Evolutionary conservation across 1,140 invertebrate species (phyloP).

Genomic region (Tetraneura akinire): DNA sequence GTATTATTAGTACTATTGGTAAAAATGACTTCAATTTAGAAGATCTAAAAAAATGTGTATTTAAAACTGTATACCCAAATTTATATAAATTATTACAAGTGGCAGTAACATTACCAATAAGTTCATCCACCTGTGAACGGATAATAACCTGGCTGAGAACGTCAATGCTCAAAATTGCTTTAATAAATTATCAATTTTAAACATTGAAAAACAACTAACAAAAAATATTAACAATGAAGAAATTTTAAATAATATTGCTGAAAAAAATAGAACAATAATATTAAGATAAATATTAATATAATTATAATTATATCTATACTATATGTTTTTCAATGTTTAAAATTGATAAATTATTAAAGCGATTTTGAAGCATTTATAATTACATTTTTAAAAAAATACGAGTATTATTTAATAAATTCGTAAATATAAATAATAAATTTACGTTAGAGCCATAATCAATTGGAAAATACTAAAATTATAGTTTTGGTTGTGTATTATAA

Average conservation of each 20-base stretch:
- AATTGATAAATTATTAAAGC: too few relatives aligned
- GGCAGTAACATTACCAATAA: not conserved
- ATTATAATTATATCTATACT: too few relatives aligned
- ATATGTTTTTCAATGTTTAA: too few relatives aligned
- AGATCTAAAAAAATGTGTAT: not conserved
- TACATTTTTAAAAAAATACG: too few relatives aligned
- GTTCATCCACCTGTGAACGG: not conserved
- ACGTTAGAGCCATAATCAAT: too few relatives aligned
- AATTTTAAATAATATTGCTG: not conserved
- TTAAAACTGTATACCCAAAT: not conserved
- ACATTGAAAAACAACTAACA: not conserved
- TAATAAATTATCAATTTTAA: not conserved
- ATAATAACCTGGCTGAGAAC: not conserved
- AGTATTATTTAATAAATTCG: too few relatives aligned
- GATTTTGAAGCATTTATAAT: too few relatives aligned
- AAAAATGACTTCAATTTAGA: not conserved
- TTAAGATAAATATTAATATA: slow-evolving; percentile 10
- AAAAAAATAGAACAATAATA: slow-evolving; percentile 12
- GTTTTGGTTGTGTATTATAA: too few relatives aligned
- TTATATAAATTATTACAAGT: not conserved
- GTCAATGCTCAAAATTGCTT: not conserved
- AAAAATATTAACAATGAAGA: not conserved
- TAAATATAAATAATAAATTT: too few relatives aligned
- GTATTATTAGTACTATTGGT: not conserved
- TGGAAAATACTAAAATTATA: too few relatives aligned